phyloP scores from a whole-genome alignment of 1,140 invertebrate genomes.

The Euura saliciscinereae region DNA sequence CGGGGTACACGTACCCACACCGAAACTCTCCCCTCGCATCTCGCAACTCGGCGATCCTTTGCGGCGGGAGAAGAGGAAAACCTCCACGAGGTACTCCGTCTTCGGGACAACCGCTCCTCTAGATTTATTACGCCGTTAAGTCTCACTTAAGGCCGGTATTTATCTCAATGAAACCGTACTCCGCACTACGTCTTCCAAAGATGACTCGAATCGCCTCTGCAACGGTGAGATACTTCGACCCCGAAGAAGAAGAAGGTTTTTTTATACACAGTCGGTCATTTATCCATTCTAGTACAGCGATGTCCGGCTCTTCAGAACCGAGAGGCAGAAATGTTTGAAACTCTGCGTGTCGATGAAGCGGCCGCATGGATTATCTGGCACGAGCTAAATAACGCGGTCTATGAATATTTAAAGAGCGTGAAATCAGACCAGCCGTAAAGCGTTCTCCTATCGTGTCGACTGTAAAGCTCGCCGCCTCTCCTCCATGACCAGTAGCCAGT shows the following conservation, averaged over 20 bases:
- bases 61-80: slow-evolving; percentile 12
- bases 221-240: slow-evolving; percentile 7
- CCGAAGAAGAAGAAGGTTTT: slow-evolving; percentile 15
- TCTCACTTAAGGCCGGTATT: slow-evolving; percentile 35
- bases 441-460: background rate
- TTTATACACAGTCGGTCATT: slow-evolving; percentile 11
- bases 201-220: background rate
- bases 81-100: slow-evolving; percentile 20
- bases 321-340: background rate
- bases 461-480: background rate
- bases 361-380: background rate
- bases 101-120: slow-evolving; percentile 23
- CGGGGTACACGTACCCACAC: background rate
- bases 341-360: background rate
- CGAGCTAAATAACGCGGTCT: background rate
- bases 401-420: slow-evolving; percentile 5
- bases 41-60: slow-evolving; percentile 12
- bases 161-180: slow-evolving; percentile 32
- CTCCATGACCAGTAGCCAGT: too few relatives aligned
- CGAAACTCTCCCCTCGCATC: background rate
- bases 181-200: background rate
- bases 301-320: too few relatives aligned
- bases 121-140: slow-evolving; percentile 51
- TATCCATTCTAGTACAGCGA: too few relatives aligned
- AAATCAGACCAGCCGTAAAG: background rate